phyloP scores from a whole-genome alignment of 2,888 invertebrate species.

The Amblyteles armatorius region DNA sequence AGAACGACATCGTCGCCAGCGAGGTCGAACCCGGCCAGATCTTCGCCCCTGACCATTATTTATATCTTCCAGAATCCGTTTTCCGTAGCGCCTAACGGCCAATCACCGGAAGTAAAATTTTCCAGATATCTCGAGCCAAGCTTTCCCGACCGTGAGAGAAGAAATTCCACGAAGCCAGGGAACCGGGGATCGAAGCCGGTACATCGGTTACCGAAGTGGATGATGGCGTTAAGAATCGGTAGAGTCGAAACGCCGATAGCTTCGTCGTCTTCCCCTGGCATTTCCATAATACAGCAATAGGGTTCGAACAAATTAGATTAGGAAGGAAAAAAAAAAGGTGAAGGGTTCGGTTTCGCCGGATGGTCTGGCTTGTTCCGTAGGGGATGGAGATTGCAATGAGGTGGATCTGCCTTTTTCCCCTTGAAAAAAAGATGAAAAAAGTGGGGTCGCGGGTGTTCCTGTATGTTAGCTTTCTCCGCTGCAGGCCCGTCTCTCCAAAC shows the following conservation, averaged over 20 bases:
- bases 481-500: conserved; percentile 55
- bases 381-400: neutral
- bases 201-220: neutral
- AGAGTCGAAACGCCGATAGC: neutral
- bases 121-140: neutral
- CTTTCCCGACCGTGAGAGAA: neutral
- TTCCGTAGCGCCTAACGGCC: too few species aligned
- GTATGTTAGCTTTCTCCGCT: conserved; percentile 34
- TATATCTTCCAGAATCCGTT: neutral
- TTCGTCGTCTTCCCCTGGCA: neutral
- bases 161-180: neutral
- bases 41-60: neutral
- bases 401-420: neutral
- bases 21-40: neutral
- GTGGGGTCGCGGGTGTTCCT: conserved; percentile 35
- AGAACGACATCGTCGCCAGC: neutral
- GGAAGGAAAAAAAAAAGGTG: conserved; percentile 16
- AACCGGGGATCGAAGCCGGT: neutral
- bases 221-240: neutral
- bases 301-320: conserved; percentile 67
- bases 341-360: neutral
- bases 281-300: conserved; percentile 1
- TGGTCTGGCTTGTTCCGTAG: neutral
- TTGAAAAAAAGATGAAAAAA: neutral
- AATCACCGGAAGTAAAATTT: too few species aligned